Conservation (phyloP, 2,888 invertebrate species). For the Eupithecia inturbata region DNA sequence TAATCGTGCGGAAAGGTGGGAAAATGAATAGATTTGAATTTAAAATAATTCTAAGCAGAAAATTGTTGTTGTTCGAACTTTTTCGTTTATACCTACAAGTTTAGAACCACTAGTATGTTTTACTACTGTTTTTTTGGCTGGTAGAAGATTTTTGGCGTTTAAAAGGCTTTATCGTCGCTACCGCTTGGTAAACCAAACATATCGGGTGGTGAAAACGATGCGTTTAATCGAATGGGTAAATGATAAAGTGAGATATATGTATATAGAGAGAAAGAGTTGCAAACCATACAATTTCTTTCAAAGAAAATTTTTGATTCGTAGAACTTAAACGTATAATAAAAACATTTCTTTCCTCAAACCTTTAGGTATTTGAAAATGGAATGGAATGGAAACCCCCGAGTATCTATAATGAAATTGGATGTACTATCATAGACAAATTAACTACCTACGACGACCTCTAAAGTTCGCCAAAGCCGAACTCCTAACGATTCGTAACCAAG, state of each 20-base stretch:
- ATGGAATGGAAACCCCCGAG: background rate
- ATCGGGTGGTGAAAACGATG: too few species aligned
- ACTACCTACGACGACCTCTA: background rate
- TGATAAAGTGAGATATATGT: background rate
- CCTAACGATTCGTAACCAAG: conserved; percentile 54
- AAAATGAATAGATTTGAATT: conserved; percentile 23
- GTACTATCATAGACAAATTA: background rate
- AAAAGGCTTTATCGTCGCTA: background rate
- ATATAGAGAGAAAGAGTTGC: background rate
- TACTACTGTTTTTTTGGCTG: background rate
- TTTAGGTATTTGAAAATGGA: too few species aligned
- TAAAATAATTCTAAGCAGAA: conserved; percentile 10
- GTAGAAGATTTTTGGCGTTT: background rate
- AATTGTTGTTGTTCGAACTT: conserved; percentile 3
- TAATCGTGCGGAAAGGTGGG: conserved; percentile 29
- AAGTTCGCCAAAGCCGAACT: conserved; percentile 15
- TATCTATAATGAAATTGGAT: background rate
- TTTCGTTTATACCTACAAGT: background rate
- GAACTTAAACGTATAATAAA: too few species aligned
- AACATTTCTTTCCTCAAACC: too few species aligned
- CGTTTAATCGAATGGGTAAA: background rate
- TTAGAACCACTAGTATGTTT: background rate
- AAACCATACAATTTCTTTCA: too few species aligned
- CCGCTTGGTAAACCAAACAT: too few species aligned
- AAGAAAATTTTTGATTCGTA: too few species aligned